Base-by-base conservation (phyloP, 30 jellyfish, hydroid and myxozoan genomes). In the Aurelia coerulea region DNA sequence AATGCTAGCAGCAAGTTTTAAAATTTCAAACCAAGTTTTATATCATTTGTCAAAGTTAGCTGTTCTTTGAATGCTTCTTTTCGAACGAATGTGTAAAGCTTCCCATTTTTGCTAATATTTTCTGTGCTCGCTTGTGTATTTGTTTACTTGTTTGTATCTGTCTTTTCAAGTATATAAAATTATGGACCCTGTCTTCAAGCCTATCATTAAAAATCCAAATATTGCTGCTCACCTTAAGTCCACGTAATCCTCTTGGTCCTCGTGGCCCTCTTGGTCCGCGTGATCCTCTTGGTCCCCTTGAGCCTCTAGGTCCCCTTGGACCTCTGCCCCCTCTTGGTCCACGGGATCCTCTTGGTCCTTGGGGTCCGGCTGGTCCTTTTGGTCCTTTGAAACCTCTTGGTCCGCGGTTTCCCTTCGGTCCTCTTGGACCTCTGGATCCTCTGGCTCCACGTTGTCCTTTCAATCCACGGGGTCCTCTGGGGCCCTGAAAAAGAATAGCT, bases 391-490 rank as follows among this genome's bases (percentile, higher is more conserved):
- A 81, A 65, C 90, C 90, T 19, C 81, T 64, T 41, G 73, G 84
- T 23, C 84, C 84, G 4, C 70, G 52, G 0, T 23, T 23, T 65
- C 76, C 76, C 2, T n/a, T 65, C 17, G 17, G 52, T 46, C 56
- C 56, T 46, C 16, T 51, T 42, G 65, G 72, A 29, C 86, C 86
- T 15, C 67, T 70, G 3, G 41, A n/a, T 33, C 80, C 80, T 46
- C 56, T 46, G 56, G 14, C 14, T 46, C 56, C 76, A 4, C 18
- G 35, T 65, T 17, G 42, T 6, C 56, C 56, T 9, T 7, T 46
- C 2, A 83, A 77, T 68, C 90, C 90, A 14, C 73, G 90, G 59
- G 73, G 80, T 79, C 90, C 90, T 79, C 14, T 8, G 1, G 56
- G 2, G 13, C 56, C 56, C 56, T 46, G 15, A 46, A 46, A 46